Evolutionary conservation across 2,797 vertebrate species (phyloP).

Genomic region (Pseudochirops corinnae): DNA sequence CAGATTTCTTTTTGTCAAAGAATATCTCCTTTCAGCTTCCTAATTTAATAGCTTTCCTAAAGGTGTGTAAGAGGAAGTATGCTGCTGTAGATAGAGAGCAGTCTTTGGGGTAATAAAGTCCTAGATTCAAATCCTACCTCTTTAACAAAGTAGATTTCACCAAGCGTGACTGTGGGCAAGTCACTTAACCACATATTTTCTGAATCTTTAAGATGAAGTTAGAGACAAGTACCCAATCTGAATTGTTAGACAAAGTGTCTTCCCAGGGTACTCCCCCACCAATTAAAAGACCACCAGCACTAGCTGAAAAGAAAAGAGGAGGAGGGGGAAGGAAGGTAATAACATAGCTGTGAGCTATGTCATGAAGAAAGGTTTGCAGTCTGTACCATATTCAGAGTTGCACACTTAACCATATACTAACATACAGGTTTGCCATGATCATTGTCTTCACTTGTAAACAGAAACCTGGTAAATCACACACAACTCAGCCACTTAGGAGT

Average conservation of each 20-base stretch:
- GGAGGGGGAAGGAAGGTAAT: slow-evolving; percentile 10
- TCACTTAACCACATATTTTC: not conserved
- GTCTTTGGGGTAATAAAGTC: not conserved
- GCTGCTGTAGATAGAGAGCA: not conserved
- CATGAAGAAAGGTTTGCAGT: slow-evolving; percentile 26
- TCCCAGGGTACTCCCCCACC: not conserved
- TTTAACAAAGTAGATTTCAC: not conserved
- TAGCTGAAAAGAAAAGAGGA: not conserved
- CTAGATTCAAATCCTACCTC: not conserved
- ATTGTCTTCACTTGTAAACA: slow-evolving; percentile 35
- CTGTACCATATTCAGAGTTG: not conserved
- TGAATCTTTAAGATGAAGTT: not conserved
- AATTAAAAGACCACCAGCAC: not conserved
- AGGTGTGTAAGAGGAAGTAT: not conserved
- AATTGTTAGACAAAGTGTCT: not conserved
- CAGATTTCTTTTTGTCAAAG: slow-evolving; percentile 45
- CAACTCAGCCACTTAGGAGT: slow-evolving; percentile 40
- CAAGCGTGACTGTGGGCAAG: not conserved
- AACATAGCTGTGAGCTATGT: slow-evolving; percentile 36
- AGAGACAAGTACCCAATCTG: not conserved
- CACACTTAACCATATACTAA: slow-evolving; percentile 22
- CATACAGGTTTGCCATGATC: slow-evolving; percentile 21
- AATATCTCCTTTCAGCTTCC: slow-evolving; percentile 56
- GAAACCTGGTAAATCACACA: not conserved
- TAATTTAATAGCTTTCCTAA: slow-evolving; percentile 13